phyloP scores from a whole-genome alignment of 2,113 vertebrate species.

The Nematolebias whitei region DNA sequence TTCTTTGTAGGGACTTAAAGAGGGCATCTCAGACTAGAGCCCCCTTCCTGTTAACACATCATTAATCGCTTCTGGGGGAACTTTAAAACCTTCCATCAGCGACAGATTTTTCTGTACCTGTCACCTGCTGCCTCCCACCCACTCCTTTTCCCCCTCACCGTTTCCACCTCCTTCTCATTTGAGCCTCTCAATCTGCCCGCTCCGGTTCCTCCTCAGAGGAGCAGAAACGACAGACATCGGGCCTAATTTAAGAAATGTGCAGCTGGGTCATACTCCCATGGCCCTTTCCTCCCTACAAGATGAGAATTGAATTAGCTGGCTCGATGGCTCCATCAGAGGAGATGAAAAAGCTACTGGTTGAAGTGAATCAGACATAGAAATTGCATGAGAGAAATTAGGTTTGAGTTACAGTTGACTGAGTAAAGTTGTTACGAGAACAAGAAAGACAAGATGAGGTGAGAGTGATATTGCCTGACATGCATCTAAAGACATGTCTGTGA shows the following conservation, averaged over 20 bases:
- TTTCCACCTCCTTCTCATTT: not conserved
- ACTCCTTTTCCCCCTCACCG: constrained; percentile 4
- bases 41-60: constrained; percentile 52
- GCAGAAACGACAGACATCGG: constrained; percentile 55
- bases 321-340: constrained; percentile 67
- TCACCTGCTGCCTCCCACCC: constrained; percentile 36
- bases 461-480: constrained; percentile 33
- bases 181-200: constrained; percentile 14
- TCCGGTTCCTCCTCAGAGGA: constrained; percentile 34
- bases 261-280: constrained; percentile 54
- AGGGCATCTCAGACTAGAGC: constrained; percentile 38
- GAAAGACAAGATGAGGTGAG: constrained; percentile 17
- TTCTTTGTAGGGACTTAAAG: constrained; percentile 39
- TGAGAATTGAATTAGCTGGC: constrained; percentile 74
- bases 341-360: constrained; percentile 68
- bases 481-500: constrained; percentile 39
- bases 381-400: constrained; percentile 28
- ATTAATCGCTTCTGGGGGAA: constrained; percentile 44
- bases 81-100: constrained; percentile 30
- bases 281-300: constrained; percentile 19
- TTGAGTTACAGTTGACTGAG: constrained; percentile 33
- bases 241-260: constrained; percentile 74
- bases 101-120: constrained; percentile 34
- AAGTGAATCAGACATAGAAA: constrained; percentile 62
- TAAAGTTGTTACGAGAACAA: constrained; percentile 20